phyloP scores from a whole-genome alignment of 2,797 vertebrate genomes.

The Ceryle rudis region DNA sequence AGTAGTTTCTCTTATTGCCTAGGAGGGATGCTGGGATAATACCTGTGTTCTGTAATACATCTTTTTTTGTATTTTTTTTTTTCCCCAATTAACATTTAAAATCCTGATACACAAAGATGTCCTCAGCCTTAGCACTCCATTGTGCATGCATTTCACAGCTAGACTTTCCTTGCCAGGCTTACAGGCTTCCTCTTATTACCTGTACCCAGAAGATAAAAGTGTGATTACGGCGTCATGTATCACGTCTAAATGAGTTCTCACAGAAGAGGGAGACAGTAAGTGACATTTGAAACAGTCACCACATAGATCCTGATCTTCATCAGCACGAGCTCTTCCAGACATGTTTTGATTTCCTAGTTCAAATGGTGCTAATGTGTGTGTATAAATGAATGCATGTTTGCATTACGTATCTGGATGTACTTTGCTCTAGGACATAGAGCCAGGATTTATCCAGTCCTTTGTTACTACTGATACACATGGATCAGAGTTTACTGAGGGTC shows the following conservation, averaged over 20 bases:
- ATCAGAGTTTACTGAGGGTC: background rate
- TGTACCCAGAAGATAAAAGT: background rate
- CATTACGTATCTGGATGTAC: rapidly evolving
- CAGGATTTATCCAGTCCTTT: background rate
- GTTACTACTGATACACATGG: background rate
- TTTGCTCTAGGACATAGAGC: background rate
- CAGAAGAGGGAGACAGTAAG: background rate
- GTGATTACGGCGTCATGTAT: background rate
- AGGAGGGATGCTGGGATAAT: background rate
- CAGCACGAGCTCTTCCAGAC: background rate
- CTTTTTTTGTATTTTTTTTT: background rate
- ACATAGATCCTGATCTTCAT: background rate
- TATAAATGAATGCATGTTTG: background rate
- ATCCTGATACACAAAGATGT: background rate
- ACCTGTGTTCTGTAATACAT: background rate
- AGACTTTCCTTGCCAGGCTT: background rate
- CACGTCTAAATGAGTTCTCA: background rate
- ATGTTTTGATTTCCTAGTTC: background rate
- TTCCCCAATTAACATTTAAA: background rate
- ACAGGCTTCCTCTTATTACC: background rate
- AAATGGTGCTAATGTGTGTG: background rate
- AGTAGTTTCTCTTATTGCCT: background rate
- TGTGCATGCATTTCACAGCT: background rate
- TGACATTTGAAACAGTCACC: background rate
- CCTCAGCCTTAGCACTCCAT: background rate